Evolutionary conservation across 2,113 vertebrate species (phyloP).

Genomic region (Ptychochromis oligacanthus): DNA sequence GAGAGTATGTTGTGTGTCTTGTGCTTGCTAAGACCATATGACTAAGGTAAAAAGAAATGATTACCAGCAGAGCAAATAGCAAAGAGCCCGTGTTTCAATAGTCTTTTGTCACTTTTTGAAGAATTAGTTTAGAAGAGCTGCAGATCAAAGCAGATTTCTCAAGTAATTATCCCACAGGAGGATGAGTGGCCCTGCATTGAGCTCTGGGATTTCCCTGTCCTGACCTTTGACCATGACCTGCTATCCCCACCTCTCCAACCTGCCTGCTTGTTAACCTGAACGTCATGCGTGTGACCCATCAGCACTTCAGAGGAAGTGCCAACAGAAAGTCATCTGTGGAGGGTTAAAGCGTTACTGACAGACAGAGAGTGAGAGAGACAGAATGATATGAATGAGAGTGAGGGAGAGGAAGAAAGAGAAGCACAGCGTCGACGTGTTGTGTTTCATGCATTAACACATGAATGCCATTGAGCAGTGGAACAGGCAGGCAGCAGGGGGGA

Average conservation of each 20-base stretch:
- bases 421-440: constrained; percentile 44
- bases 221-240: constrained; percentile 65
- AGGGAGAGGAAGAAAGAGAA: constrained; percentile 46
- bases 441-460: constrained; percentile 69
- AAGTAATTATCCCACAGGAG: constrained; percentile 13
- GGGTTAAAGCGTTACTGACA: constrained; percentile 70
- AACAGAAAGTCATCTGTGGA: constrained; percentile 68
- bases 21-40: neutral
- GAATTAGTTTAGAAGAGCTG: neutral
- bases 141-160: constrained; percentile 32
- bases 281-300: constrained; percentile 68
- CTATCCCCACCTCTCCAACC: constrained; percentile 48
- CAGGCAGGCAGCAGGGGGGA: constrained; percentile 23
- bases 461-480: constrained; percentile 60
- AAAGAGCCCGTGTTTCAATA: neutral
- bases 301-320: constrained; percentile 72
- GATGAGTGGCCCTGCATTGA: constrained; percentile 24
- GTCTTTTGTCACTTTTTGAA: neutral
- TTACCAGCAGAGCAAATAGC: neutral
- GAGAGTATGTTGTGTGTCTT: neutral
- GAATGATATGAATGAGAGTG: constrained; percentile 21
- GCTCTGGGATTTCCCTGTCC: constrained; percentile 68
- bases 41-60: neutral
- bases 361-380: neutral
- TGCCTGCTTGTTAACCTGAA: constrained; percentile 73